A percentile compares a stretch with the other conserved stretches of the same genome.
phyloP scores from a whole-genome alignment of 92 coral and sea anemone species.

The Bergia puertoricense region DNA sequence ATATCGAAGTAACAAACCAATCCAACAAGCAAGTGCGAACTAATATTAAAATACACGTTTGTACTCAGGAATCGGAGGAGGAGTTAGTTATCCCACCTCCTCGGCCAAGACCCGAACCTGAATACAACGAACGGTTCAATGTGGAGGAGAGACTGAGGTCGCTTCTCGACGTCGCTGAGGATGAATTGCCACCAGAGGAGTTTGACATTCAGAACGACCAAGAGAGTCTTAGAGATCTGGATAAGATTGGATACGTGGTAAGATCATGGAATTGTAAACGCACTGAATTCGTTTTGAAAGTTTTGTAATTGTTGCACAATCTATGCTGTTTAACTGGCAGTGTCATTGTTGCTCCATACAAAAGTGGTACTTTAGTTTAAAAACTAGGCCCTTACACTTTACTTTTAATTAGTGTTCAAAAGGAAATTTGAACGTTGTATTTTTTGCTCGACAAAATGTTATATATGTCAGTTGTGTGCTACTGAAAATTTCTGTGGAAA shows the following conservation, averaged over 20 bases:
- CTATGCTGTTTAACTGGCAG: neutral
- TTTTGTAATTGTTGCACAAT: no score
- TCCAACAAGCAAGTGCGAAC: no score
- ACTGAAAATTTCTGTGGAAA: no score
- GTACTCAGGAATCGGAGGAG: slow-evolving; percentile 75
- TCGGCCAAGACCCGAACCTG: slow-evolving; percentile 36
- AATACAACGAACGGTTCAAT: slow-evolving; percentile 61
- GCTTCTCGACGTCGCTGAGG: slow-evolving; percentile 68
- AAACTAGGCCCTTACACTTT: no score
- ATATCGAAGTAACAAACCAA: no score
- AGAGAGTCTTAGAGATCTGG: slow-evolving; percentile 70
- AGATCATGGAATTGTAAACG: slow-evolving; percentile 4
- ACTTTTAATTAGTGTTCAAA: no score
- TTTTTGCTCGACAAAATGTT: no score
- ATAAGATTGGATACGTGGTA: slow-evolving; percentile 98
- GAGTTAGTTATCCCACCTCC: slow-evolving; percentile 84
- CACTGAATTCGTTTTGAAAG: no score
- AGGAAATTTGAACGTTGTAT: no score
- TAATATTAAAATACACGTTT: neutral
- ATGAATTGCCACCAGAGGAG: slow-evolving; percentile 59
- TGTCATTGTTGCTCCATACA: no score
- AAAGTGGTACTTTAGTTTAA: no score
- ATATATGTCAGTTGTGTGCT: no score
- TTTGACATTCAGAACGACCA: slow-evolving; percentile 42
- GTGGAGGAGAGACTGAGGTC: slow-evolving; percentile 78